phyloP scores from a whole-genome alignment of 2,113 vertebrate genomes.

The Acanthochromis polyacanthus region DNA sequence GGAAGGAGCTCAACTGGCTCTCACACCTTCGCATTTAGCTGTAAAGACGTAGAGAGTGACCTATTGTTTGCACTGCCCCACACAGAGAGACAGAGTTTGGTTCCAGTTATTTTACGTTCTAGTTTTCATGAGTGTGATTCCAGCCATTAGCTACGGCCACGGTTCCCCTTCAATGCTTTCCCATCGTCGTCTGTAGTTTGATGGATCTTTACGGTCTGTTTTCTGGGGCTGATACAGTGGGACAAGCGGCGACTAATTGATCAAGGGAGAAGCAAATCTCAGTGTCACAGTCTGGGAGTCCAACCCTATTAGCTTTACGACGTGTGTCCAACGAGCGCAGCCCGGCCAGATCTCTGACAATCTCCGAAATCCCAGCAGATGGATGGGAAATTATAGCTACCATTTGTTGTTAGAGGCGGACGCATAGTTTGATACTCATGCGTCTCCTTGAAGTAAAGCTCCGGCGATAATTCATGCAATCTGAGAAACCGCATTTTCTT shows the following conservation, averaged over 20 bases:
- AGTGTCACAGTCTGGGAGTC: constrained; percentile 56
- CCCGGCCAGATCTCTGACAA: constrained; percentile 30
- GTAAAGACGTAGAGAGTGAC: constrained; percentile 12
- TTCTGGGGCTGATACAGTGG: constrained; percentile 40
- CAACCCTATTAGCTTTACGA: constrained; percentile 62
- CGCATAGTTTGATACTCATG: constrained; percentile 9
- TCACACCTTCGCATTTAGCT: constrained; percentile 22
- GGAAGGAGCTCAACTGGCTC: constrained; percentile 34
- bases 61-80: constrained; percentile 47
- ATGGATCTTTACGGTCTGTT: constrained; percentile 45
- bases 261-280: constrained; percentile 61
- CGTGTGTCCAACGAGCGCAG: constrained; percentile 63
- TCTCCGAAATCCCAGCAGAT: constrained; percentile 44
- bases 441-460: constrained; percentile 32
- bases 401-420: constrained; percentile 40
- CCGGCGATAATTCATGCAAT: constrained; percentile 24
- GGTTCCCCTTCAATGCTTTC: constrained; percentile 83
- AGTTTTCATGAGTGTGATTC: constrained; percentile 83
- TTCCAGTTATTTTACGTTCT: constrained; percentile 38
- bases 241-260: constrained; percentile 58
- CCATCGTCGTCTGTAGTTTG: constrained; percentile 23
- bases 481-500: constrained; percentile 24
- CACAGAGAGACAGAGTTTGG: constrained; percentile 25
- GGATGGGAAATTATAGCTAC: constrained; percentile 39
- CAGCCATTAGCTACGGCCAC: constrained; percentile 88